Conservation (phyloP, 2,797 vertebrate genomes). For the Scyliorhinus canicula region DNA sequence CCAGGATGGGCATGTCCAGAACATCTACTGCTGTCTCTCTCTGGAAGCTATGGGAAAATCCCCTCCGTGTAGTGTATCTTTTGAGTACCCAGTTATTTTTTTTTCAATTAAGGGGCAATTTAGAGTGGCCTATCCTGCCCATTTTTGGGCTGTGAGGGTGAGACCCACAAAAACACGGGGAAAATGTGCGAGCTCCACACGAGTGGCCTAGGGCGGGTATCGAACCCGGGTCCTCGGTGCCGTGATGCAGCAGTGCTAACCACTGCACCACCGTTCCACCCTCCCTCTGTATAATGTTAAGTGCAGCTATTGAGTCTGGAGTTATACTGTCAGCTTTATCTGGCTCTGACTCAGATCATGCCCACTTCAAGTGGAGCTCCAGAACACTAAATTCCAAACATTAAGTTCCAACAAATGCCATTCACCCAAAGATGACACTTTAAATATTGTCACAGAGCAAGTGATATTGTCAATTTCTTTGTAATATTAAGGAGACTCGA, state of each 20-base stretch:
- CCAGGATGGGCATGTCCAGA: not conserved
- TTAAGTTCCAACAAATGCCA: not conserved
- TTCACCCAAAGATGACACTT: not conserved
- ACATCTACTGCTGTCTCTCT: not conserved
- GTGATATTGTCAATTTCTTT: not conserved
- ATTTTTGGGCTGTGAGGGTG: no score
- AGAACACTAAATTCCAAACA: not conserved
- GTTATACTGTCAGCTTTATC: not conserved
- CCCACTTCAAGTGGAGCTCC: not conserved
- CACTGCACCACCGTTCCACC: no score
- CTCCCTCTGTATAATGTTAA: not conserved
- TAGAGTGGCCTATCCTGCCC: no score
- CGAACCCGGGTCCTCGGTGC: no score
- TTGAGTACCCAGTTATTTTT: no score
- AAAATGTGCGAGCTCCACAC: no score
- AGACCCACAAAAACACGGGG: no score
- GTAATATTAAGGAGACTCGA: not conserved
- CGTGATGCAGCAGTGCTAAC: no score
- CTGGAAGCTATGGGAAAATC: not conserved
- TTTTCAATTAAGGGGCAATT: no score
- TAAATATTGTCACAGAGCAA: not conserved
- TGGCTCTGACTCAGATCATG: not conserved
- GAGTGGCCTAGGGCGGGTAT: no score
- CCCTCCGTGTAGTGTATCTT: no score
- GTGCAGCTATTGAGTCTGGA: not conserved